A percentile compares a stretch with the other conserved stretches of the same genome.
Conservation (phyloP, 2,797 vertebrate genomes). For the Peromyscus melanophrys region DNA sequence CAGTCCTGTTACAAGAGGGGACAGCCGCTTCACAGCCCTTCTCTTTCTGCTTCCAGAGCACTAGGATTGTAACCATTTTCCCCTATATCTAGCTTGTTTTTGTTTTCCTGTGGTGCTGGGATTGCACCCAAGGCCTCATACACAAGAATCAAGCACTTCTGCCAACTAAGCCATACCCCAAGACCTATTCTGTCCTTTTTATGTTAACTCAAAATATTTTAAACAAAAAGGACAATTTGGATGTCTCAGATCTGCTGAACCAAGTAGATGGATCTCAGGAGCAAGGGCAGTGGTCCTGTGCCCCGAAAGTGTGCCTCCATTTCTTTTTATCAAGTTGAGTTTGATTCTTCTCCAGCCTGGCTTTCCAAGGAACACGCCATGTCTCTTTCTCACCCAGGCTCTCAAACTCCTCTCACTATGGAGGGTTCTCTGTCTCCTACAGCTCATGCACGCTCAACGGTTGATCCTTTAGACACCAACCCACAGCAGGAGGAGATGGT, state of each 20-base stretch:
- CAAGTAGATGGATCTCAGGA: background rate
- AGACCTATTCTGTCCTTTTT: background rate
- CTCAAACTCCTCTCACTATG: background rate
- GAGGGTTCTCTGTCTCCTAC: background rate
- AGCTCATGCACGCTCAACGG: background rate
- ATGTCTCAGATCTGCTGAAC: background rate
- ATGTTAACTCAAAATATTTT: conserved; percentile 45
- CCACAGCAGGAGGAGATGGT: background rate
- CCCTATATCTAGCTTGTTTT: background rate
- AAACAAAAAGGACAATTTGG: background rate
- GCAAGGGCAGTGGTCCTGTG: background rate
- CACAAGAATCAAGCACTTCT: background rate
- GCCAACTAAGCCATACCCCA: background rate
- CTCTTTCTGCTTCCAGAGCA: background rate
- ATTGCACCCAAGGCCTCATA: background rate
- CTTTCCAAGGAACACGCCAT: background rate
- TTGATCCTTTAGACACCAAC: background rate
- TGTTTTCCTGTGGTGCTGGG: background rate
- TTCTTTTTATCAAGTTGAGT: background rate
- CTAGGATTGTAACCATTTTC: background rate
- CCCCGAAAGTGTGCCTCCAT: background rate
- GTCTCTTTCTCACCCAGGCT: background rate
- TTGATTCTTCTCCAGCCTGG: no score
- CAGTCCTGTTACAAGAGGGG: no score
- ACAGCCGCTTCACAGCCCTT: no score